Evolutionary conservation across 2,888 invertebrate species (phyloP).

Genomic region (Papilio elwesi): DNA sequence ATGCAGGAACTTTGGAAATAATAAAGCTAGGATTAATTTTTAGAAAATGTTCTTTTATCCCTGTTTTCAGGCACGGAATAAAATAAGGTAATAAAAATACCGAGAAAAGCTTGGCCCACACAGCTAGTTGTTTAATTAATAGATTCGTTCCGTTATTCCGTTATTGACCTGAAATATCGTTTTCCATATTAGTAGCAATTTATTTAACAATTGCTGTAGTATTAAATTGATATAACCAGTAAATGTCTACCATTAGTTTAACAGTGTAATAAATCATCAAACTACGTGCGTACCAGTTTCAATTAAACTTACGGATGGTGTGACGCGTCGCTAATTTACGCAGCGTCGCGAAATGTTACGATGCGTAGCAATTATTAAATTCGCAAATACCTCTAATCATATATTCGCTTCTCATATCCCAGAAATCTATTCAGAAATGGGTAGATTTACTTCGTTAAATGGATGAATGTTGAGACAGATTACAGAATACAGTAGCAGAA

Average conservation of each 20-base stretch:
- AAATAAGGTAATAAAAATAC: too few relatives aligned
- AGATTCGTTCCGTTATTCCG: background rate
- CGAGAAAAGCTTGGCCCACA: too few relatives aligned
- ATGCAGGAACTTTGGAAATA: too few relatives aligned
- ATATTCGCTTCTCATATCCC: background rate
- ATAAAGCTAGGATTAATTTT: too few relatives aligned
- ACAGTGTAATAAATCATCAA: constrained; percentile 29
- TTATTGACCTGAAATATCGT: background rate
- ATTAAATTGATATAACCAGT: background rate
- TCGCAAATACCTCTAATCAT: constrained; percentile 17
- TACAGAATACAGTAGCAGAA: too few relatives aligned
- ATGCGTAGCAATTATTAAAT: constrained; percentile 33
- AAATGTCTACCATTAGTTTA: constrained; percentile 20
- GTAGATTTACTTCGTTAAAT: background rate
- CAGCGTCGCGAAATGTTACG: constrained; percentile 26
- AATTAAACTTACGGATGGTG: constrained; percentile 27
- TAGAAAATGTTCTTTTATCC: too few relatives aligned
- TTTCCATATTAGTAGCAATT: background rate
- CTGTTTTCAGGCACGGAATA: too few relatives aligned
- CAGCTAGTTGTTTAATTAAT: background rate
- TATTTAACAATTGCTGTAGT: background rate
- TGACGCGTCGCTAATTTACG: constrained; percentile 32
- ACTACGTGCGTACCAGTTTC: constrained; percentile 28
- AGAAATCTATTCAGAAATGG: background rate
- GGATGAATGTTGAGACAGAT: background rate